Base-by-base conservation (phyloP, 2,888 invertebrate genomes). In the Chaitophorus viminalis region DNA sequence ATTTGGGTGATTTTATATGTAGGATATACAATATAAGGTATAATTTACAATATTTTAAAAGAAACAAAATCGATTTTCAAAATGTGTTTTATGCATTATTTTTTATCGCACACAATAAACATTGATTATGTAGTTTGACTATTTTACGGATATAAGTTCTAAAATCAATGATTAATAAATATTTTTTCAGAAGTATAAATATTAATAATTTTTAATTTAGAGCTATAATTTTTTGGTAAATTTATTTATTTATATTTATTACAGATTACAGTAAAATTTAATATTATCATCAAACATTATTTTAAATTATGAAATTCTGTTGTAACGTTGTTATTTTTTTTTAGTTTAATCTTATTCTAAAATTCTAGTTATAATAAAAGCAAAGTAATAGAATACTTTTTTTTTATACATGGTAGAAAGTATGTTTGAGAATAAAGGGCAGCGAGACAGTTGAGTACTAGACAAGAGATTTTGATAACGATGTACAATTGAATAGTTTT, bases 381-480 rank as follows among this genome's bases (percentile, higher is more conserved):
- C 39, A 36, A 79, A 70, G 52, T 82, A 72, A 82, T 25, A 52
- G 17, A 70, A 72, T 6, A 82, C 33, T 39, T 52, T 82, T 33
- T 68, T n/a, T 70, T 82, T 52, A 46, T 70, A 52, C 9, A 9
- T 29, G 29, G 31, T 72, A 8, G 31, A 31, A 31, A 70, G 82
- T 72, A 52, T 52, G 46, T 82, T 82, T 72, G 52, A 82, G 82
- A 52, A 72, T 82, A 82, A 82, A 82, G 25, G 52, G 31, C 82
- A 25, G 72, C 82, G 52, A 82, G 52, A 72, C 82, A 33, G 82
- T 52, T n/a, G 82, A 82, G 82, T 72, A 70, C 82, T 82, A 72
- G 82, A 54, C 72, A 54, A 72, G 82, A 82, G 72, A 82, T 72
- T 82, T 82, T 82, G 46, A 82, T 72, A 72, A 82, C 70, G 82